Evolutionary conservation across 2,113 vertebrate genomes (phyloP).

Genomic region (Aptenodytes patagonicus): DNA sequence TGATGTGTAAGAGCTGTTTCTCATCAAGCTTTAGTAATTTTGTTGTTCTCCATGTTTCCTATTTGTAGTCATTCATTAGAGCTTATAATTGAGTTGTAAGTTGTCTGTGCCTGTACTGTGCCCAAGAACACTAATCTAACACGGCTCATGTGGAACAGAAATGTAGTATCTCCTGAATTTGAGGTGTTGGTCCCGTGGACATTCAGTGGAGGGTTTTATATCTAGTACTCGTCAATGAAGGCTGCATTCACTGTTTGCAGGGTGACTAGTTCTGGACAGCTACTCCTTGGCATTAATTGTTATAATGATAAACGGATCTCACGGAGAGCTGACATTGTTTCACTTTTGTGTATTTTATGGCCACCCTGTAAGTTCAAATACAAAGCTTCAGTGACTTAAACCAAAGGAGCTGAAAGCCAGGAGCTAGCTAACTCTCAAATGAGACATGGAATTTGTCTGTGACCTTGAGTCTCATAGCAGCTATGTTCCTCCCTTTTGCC

Average conservation of each 20-base stretch:
- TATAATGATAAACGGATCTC: not conserved
- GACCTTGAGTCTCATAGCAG: conserved; percentile 32
- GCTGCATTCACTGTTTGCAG: not conserved
- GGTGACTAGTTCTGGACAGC: not conserved
- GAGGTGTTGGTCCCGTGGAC: not conserved
- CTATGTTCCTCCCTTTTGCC: not conserved
- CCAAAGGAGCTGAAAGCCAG: not conserved
- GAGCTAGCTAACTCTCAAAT: not conserved
- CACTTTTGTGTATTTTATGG: not conserved
- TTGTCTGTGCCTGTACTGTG: not conserved
- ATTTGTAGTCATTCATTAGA: not conserved
- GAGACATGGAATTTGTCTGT: not conserved
- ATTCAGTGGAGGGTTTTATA: not conserved
- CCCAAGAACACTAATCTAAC: not conserved
- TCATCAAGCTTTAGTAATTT: not conserved
- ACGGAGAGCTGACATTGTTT: not conserved
- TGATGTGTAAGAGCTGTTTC: not conserved
- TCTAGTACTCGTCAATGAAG: not conserved
- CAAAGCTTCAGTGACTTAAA: not conserved
- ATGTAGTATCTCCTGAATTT: not conserved
- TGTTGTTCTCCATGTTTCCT: not conserved
- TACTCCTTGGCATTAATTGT: not conserved
- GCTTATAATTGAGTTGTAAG: not conserved
- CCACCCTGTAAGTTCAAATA: not conserved
- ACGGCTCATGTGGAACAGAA: not conserved